Evolutionary conservation across 2,797 vertebrate genomes (phyloP).

Genomic region (Myiotriccus ornatus): DNA sequence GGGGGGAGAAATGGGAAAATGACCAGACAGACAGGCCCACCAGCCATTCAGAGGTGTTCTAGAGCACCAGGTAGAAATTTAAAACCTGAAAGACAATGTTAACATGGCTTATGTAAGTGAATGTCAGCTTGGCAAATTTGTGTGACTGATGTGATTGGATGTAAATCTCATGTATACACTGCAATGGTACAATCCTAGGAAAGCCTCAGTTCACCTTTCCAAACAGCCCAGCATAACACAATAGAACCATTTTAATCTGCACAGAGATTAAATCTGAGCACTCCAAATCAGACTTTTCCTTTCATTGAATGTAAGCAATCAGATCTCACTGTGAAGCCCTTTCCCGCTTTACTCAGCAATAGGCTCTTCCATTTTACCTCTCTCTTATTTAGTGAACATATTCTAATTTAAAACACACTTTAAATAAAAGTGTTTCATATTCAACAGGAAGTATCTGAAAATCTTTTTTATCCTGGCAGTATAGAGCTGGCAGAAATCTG

Average conservation of each 20-base stretch:
- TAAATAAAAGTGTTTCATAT: conserved; percentile 24
- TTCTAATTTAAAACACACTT: not conserved
- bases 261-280: conserved; percentile 79
- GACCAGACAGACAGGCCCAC: not conserved
- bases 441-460: not conserved
- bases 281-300: conserved; percentile 83
- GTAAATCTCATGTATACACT: conserved; percentile 9
- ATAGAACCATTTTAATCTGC: conserved; percentile 75
- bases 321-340: conserved; percentile 78
- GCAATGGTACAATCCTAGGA: conserved; percentile 21
- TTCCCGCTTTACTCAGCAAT: conserved; percentile 77
- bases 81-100: not conserved
- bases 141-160: not conserved
- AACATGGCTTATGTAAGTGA: not conserved
- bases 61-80: not conserved
- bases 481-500: not conserved
- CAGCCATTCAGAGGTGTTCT: not conserved
- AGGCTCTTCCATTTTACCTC: conserved; percentile 50
- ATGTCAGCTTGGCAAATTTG: not conserved
- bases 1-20: not conserved
- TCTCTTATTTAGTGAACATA: not conserved
- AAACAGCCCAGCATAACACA: conserved; percentile 67
- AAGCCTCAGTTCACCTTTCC: conserved; percentile 73
- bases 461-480: not conserved
- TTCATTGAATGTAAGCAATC: conserved; percentile 85